These are phyloP conservation scores for Leptobrachium leishanense DNA, from an alignment of 2,113 vertebrate genomes.

Conservation along the genomic window DNA sequence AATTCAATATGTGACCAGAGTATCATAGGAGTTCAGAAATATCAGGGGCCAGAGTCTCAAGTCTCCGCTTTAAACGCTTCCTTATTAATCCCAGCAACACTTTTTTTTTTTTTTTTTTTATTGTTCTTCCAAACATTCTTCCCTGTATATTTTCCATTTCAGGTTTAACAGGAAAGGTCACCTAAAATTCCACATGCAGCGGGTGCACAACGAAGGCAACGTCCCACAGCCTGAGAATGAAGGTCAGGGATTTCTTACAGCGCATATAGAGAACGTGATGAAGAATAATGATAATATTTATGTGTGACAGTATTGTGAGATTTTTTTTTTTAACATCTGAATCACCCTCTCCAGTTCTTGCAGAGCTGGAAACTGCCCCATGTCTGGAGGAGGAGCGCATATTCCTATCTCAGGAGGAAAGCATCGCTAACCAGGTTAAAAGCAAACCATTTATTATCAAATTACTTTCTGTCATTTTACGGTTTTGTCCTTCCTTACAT, in stretches of 20 bases:
- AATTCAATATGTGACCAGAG: too few species aligned
- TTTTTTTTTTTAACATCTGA: not conserved
- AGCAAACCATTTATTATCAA: not conserved
- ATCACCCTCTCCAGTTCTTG: not conserved
- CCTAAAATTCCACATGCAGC: slow-evolving; percentile 95
- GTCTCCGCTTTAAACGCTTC: too few species aligned
- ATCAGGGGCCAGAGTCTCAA: too few species aligned
- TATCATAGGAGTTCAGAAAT: too few species aligned
- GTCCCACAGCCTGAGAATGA: not conserved
- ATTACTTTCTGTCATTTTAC: not conserved
- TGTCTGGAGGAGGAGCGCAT: slow-evolving; percentile 87
- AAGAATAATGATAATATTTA: not conserved
- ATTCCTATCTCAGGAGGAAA: slow-evolving; percentile 87
- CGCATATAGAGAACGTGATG: not conserved
- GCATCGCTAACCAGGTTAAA: slow-evolving; percentile 79
- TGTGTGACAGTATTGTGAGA: not conserved
- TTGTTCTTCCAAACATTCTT: too few species aligned
- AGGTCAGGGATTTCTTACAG: slow-evolving; percentile 2
- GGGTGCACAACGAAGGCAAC: slow-evolving; percentile 84
- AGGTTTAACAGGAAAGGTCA: slow-evolving; percentile 97
- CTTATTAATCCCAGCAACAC: too few species aligned
- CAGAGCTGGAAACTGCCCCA: slow-evolving; percentile 7
- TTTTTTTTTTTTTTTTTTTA: too few species aligned
- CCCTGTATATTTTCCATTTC: not conserved
- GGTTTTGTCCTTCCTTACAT: not conserved